A percentile compares a stretch with the other conserved stretches of the same genome.
phyloP scores from a whole-genome alignment of 2,797 vertebrate genomes.

The Channallabes apus region DNA sequence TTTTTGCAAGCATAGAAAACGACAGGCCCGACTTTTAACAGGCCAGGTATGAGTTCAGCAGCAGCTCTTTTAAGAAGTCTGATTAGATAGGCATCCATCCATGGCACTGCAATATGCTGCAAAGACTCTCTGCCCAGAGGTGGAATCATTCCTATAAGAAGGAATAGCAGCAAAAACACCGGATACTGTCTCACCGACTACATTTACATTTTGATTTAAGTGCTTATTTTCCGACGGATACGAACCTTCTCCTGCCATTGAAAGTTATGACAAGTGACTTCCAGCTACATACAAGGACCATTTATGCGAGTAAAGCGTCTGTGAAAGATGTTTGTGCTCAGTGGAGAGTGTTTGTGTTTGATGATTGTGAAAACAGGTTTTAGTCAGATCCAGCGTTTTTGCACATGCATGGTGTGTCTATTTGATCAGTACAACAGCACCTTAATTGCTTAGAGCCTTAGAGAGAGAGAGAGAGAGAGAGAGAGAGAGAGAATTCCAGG shows the following conservation, averaged over 20 bases:
- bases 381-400: slow-evolving; percentile 26
- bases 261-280: slow-evolving; percentile 9
- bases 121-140: slow-evolving; percentile 38
- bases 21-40: slow-evolving; percentile 62
- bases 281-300: neutral
- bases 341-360: slow-evolving; percentile 25
- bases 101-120: slow-evolving; percentile 71
- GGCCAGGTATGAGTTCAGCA: slow-evolving; percentile 68
- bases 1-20: slow-evolving; percentile 33
- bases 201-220: slow-evolving; percentile 10
- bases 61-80: slow-evolving; percentile 66
- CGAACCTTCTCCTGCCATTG: neutral
- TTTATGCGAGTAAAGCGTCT: slow-evolving; percentile 31
- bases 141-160: slow-evolving; percentile 15
- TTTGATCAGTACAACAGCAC: slow-evolving; percentile 74
- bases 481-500: slow-evolving; percentile 53
- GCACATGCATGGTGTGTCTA: slow-evolving; percentile 67
- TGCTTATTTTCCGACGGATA: neutral
- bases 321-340: slow-evolving; percentile 24
- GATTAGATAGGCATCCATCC: slow-evolving; percentile 75
- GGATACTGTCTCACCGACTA: slow-evolving; percentile 4
- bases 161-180: slow-evolving; percentile 3
- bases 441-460: slow-evolving; percentile 78
- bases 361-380: slow-evolving; percentile 41
- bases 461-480: slow-evolving; percentile 26